Conservation (phyloP, 2,113 vertebrate genomes). For the Lasiurus borealis region DNA sequence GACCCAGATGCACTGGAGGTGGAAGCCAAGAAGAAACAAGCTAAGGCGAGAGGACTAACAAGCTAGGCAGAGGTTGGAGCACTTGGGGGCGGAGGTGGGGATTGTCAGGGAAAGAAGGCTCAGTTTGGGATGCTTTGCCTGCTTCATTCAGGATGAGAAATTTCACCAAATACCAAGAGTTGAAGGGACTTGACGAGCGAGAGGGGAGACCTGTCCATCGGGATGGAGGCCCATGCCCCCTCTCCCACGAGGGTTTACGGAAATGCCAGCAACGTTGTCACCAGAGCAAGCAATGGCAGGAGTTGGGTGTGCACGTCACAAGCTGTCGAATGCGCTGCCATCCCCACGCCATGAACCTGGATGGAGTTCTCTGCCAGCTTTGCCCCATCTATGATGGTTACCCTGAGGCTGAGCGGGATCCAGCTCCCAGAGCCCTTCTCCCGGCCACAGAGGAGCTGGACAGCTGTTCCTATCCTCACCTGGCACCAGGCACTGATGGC, state of each 20-base stretch:
- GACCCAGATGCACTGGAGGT: neutral
- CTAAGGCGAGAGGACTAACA: neutral
- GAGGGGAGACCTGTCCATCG: neutral
- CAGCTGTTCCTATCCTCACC: neutral
- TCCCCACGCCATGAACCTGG: neutral
- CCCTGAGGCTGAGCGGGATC: neutral
- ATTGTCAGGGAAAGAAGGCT: neutral
- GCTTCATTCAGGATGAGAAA: neutral
- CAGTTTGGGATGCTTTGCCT: neutral
- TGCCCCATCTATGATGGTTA: accelerated
- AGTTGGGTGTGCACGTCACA: neutral
- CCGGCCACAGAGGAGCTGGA: accelerated
- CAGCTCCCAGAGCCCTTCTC: neutral
- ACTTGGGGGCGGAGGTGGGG: accelerated
- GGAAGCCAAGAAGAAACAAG: neutral
- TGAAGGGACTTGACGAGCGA: accelerated
- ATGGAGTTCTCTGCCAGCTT: accelerated
- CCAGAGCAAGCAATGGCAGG: neutral
- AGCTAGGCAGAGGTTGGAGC: accelerated
- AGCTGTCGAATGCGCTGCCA: too few species aligned
- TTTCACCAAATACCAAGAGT: neutral
- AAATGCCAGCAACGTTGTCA: neutral
- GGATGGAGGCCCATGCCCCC: too few species aligned
- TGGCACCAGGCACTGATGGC: accelerated
- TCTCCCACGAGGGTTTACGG: accelerated